Evolutionary conservation across 2,797 vertebrate species (phyloP).

Genomic region (Falco naumanni): DNA sequence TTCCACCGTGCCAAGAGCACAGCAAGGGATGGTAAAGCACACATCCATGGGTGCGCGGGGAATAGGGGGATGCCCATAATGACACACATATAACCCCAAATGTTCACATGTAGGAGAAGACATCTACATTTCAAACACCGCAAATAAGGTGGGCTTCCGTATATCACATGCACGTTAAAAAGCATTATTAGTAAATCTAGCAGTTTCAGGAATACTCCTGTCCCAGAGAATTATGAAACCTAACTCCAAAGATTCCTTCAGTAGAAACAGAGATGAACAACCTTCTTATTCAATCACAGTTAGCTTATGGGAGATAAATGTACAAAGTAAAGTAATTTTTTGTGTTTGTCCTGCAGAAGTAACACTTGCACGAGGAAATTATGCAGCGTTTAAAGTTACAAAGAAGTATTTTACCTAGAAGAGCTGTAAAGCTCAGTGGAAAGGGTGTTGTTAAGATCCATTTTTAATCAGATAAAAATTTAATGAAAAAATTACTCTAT

Average conservation of each 20-base stretch:
- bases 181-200: not conserved
- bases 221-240: not conserved
- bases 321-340: not conserved
- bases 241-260: not conserved
- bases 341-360: not conserved
- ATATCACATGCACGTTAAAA: not conserved
- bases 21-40: not conserved
- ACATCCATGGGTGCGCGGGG: not conserved
- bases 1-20: not conserved
- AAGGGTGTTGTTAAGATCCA: slow-evolving; percentile 5
- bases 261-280: not conserved
- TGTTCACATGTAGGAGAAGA: not conserved
- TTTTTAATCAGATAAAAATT: slow-evolving; percentile 69
- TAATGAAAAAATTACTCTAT: slow-evolving; percentile 57
- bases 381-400: not conserved
- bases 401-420: not conserved
- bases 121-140: not conserved
- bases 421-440: not conserved
- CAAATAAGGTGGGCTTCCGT: not conserved
- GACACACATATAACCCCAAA: not conserved
- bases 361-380: not conserved
- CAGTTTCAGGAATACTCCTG: not conserved
- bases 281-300: not conserved
- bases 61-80: not conserved
- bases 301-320: not conserved